These are phyloP conservation scores for Drosophila bocqueti DNA, from an alignment of 1,140 invertebrate species.

Conservation along the genomic window DNA sequence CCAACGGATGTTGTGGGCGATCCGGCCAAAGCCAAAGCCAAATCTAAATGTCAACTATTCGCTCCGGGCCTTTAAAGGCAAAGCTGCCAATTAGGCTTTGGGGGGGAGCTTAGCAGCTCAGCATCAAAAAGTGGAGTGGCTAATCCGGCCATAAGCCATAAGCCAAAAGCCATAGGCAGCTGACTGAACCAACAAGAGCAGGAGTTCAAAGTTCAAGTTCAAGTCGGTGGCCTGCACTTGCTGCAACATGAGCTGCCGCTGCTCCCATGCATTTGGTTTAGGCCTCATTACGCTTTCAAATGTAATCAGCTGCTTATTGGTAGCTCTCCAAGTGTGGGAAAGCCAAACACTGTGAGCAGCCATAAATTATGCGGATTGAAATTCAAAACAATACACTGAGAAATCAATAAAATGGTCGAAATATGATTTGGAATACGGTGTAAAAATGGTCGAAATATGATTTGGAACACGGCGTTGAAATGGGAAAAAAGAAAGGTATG, in stretches of 20 bases:
- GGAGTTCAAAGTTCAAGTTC: constrained; percentile 59
- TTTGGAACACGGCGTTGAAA: no score
- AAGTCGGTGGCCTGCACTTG: constrained; percentile 22
- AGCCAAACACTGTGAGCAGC: constrained; percentile 15
- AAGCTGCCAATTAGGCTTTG: constrained; percentile 57
- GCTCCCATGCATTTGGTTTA: constrained; percentile 4
- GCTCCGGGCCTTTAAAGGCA: constrained; percentile 63
- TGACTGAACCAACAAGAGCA: background rate
- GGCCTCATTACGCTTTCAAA: constrained; percentile 37
- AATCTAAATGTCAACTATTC: constrained; percentile 71
- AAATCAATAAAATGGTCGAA: background rate
- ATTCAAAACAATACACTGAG: constrained; percentile 7
- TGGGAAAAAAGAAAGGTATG: background rate
- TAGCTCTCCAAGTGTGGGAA: constrained; percentile 35
- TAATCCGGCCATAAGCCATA: constrained; percentile 9
- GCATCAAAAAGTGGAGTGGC: background rate
- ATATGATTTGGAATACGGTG: no score
- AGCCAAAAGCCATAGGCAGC: background rate
- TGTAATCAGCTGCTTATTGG: constrained; percentile 38
- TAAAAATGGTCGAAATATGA: no score
- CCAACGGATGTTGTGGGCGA: constrained; percentile 73
- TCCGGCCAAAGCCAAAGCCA: constrained; percentile 50
- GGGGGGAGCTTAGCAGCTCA: background rate
- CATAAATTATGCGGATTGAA: constrained; percentile 17
- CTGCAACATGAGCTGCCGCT: background rate